These are phyloP conservation scores for Acropternis orthonyx DNA, from an alignment of 2,797 vertebrate genomes.

Conservation along the genomic window DNA sequence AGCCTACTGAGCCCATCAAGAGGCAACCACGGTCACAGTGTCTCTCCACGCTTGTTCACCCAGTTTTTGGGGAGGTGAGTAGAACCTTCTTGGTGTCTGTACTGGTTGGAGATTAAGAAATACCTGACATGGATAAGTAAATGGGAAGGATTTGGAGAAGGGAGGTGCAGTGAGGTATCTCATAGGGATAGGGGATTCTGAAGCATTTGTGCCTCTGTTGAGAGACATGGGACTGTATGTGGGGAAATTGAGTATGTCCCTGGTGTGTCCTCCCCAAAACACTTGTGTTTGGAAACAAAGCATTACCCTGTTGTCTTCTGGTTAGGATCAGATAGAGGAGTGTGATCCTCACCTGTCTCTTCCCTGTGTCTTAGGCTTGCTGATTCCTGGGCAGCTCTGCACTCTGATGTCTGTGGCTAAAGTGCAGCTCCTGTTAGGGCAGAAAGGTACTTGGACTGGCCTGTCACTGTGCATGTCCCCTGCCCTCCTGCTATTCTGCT, in stretches of 20 bases:
- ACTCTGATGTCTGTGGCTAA: fast-evolving
- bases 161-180: not conserved
- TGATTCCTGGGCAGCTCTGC: not conserved
- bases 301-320: not conserved
- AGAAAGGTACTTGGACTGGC: not conserved
- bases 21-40: conserved; percentile 93
- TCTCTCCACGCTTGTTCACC: conserved; percentile 90
- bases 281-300: not conserved
- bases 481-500: not conserved
- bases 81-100: not conserved
- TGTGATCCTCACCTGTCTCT: not conserved
- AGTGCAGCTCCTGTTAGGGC: not conserved
- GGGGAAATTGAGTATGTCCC: not conserved
- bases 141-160: not conserved
- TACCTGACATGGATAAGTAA: not conserved
- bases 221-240: not conserved
- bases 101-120: not conserved
- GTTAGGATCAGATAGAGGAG: not conserved
- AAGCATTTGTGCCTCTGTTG: not conserved
- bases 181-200: not conserved
- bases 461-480: not conserved
- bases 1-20: conserved; percentile 88
- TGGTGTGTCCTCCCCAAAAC: not conserved
- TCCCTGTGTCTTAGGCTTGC: not conserved
- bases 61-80: conserved; percentile 95